phyloP scores from a whole-genome alignment of 2,113 vertebrate species.

The Mionectes macconnelli region DNA sequence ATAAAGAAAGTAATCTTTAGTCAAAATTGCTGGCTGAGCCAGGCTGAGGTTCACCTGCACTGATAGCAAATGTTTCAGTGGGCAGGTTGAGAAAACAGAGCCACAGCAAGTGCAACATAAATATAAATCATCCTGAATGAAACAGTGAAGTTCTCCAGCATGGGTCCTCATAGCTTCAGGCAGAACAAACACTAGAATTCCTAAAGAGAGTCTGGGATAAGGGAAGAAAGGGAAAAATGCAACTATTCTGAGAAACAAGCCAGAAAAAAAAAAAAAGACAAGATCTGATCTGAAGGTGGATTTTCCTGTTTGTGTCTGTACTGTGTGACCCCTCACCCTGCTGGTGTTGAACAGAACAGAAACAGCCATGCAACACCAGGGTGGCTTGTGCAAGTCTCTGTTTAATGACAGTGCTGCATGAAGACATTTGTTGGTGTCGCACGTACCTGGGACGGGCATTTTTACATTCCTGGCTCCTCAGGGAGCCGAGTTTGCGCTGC shows the following conservation, averaged over 20 bases:
- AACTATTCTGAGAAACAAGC: background rate
- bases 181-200: background rate
- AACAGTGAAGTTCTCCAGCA: background rate
- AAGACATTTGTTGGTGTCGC: conserved; percentile 13
- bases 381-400: conserved; percentile 30
- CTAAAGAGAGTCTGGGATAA: background rate
- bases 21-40: background rate
- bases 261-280: background rate
- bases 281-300: background rate
- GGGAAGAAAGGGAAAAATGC: background rate
- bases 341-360: background rate
- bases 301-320: rapidly evolving
- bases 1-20: background rate
- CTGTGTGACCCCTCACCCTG: background rate
- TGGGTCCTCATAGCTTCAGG: background rate
- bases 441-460: background rate
- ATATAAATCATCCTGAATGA: background rate
- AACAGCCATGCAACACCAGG: background rate
- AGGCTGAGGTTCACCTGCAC: background rate
- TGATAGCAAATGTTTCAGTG: background rate
- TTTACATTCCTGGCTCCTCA: conserved; percentile 30
- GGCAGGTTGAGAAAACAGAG: background rate
- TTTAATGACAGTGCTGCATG: conserved; percentile 54
- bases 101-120: background rate
- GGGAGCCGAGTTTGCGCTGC: background rate